Evolutionary conservation across 2,888 invertebrate genomes (phyloP).

Genomic region (Gymnoscelis rufifasciata): DNA sequence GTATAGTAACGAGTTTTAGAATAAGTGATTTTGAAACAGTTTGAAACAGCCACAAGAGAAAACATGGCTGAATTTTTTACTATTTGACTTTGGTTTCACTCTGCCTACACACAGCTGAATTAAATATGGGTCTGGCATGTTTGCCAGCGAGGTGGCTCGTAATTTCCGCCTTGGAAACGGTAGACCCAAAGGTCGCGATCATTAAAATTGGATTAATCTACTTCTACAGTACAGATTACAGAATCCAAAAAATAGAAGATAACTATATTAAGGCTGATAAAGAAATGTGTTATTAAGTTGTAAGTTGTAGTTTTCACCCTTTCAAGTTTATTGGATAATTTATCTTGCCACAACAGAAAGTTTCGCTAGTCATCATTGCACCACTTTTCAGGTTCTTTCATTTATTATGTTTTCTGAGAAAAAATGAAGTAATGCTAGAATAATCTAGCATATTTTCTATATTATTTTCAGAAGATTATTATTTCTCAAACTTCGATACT

Average conservation of each 20-base stretch:
- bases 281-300: not conserved
- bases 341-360: not conserved
- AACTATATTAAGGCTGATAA: not conserved
- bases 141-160: slow-evolving; percentile 10
- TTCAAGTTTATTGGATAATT: slow-evolving; percentile 1
- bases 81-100: slow-evolving; percentile 10
- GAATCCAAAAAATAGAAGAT: slow-evolving; percentile 11
- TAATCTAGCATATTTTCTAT: not conserved
- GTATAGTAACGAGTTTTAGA: not conserved
- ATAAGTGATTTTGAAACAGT: slow-evolving; percentile 1
- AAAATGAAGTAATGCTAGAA: no score
- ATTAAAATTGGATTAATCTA: slow-evolving; percentile 42
- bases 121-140: slow-evolving; percentile 17
- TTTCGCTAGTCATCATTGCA: slow-evolving; percentile 2
- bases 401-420: slow-evolving; percentile 1
- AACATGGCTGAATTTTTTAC: not conserved
- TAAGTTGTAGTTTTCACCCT: not conserved
- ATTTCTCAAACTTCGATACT: not conserved
- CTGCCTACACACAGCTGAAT: slow-evolving; percentile 12
- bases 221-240: slow-evolving; percentile 17
- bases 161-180: slow-evolving; percentile 39
- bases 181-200: slow-evolving; percentile 31
- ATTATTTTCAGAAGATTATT: not conserved
- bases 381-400: slow-evolving; percentile 1
- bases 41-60: not conserved